These are phyloP conservation scores for Xenops minutus DNA, from an alignment of 2,797 vertebrate species.

Conservation along the genomic window DNA sequence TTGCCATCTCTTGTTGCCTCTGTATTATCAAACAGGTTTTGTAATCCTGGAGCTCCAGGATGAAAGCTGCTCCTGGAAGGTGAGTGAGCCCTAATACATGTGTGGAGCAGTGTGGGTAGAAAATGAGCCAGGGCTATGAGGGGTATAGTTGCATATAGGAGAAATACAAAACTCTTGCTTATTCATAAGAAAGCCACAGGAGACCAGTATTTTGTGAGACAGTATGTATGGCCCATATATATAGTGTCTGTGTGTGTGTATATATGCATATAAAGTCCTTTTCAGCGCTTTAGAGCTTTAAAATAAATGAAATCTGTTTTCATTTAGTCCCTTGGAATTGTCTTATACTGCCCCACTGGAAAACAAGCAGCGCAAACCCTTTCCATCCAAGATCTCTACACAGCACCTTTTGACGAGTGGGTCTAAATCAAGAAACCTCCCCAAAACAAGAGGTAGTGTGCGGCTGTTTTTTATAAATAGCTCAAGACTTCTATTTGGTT, in stretches of 20 bases:
- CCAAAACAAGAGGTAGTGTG: slow-evolving; percentile 85
- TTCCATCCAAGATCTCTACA: slow-evolving; percentile 83
- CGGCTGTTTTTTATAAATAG: neutral
- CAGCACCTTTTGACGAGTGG: slow-evolving; percentile 75
- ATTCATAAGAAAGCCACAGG: neutral
- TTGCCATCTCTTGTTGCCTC: neutral
- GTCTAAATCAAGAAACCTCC: slow-evolving; percentile 84
- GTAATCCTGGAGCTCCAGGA: neutral
- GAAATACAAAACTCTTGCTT: neutral
- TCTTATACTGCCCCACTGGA: slow-evolving; percentile 88
- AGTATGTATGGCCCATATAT: neutral
- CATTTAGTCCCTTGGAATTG: slow-evolving; percentile 89
- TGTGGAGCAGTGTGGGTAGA: neutral
- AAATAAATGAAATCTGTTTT: slow-evolving; percentile 11
- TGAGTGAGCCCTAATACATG: neutral
- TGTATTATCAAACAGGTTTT: neutral
- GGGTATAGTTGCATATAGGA: neutral
- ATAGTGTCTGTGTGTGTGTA: rapidly evolving
- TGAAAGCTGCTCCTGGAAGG: neutral
- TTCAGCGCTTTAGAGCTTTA: neutral
- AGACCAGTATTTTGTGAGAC: neutral
- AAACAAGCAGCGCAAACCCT: slow-evolving; percentile 90
- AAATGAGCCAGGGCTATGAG: neutral
- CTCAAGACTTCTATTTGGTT: neutral
- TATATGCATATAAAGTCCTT: neutral